phyloP scores from a whole-genome alignment of 2,888 invertebrate species.

The Stenodema calcarata region DNA sequence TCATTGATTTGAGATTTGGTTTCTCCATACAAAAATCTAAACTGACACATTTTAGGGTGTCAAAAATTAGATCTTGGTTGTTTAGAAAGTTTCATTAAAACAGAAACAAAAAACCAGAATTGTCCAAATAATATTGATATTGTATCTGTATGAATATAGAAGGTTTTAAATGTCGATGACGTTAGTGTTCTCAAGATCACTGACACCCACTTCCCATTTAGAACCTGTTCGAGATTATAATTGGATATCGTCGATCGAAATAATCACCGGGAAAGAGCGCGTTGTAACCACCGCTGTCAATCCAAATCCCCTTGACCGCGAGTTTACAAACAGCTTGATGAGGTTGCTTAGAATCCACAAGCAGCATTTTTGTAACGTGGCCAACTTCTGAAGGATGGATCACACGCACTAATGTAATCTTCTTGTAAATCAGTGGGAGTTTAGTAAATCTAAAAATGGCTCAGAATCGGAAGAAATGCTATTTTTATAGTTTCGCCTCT shows the following conservation, averaged over 20 bases:
- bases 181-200: too few relatives aligned
- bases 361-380: not conserved
- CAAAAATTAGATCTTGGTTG: too few relatives aligned
- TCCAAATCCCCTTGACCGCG: not conserved
- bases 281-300: not conserved
- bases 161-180: too few relatives aligned
- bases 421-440: not conserved
- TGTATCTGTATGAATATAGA: too few relatives aligned
- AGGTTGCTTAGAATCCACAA: not conserved
- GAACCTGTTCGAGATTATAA: not conserved
- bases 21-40: too few relatives aligned
- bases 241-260: not conserved
- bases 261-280: not conserved
- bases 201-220: not conserved
- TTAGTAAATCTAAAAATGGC: not conserved
- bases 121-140: too few relatives aligned
- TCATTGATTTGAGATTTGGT: too few relatives aligned
- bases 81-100: too few relatives aligned
- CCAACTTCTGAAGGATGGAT: not conserved
- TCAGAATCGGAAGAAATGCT: not conserved
- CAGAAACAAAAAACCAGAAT: too few relatives aligned
- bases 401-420: constrained; percentile 2
- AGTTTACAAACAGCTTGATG: not conserved
- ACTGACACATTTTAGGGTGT: too few relatives aligned
- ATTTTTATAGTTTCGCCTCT: not conserved